Base-by-base conservation (phyloP, 2,888 invertebrate genomes). In the Leucoma salicis region DNA sequence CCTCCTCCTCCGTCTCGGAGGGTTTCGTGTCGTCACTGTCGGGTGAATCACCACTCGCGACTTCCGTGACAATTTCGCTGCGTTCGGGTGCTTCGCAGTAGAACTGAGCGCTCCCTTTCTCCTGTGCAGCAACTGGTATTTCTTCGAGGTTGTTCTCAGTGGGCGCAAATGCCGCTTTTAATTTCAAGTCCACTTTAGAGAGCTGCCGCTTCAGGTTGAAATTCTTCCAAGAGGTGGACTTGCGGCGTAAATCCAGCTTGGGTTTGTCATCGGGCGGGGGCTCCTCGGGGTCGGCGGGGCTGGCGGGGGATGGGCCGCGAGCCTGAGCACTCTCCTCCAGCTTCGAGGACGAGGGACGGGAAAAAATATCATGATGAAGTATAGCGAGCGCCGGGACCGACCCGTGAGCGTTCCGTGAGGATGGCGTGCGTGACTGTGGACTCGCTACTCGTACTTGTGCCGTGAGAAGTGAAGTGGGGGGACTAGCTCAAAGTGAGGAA, bases 161-260 rank as follows among this genome's bases (percentile, higher is more conserved):
- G 33, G 90, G 79, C 18, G 81, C 70, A 80, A 92, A 92, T 33
- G 92, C 93, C 64, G 93, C 93, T 74, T 94, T 94, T 48, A 94
- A 83, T 77, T 94, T 95, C 65, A 94, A 87, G 74, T 95, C 95
- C 57, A 95, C 95, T 82, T 92, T 94, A 50, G 95, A 95, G 62
- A 96, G 91, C 82, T 95, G 95, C 62, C 95, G 92, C 80, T 96
- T 96, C 46, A 96, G 89, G 78, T 93, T 95, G 87, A 95, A 95
- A 47, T 92, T 92, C 80, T 94, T 95, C 94, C 95, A 95, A 43
- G 91, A 80, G 54, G 92, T 91, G 21, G 94, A 93, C 64, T 93
- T 93, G 59, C 94, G 91, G 49, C 93, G 81, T 27, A 78, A 63
- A 66, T 91, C 91, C 48, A 83, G 82, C 58, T 77, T 82, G 49